Base-by-base conservation (phyloP, 2,888 invertebrate species). In the Rhamnusium bicolor region DNA sequence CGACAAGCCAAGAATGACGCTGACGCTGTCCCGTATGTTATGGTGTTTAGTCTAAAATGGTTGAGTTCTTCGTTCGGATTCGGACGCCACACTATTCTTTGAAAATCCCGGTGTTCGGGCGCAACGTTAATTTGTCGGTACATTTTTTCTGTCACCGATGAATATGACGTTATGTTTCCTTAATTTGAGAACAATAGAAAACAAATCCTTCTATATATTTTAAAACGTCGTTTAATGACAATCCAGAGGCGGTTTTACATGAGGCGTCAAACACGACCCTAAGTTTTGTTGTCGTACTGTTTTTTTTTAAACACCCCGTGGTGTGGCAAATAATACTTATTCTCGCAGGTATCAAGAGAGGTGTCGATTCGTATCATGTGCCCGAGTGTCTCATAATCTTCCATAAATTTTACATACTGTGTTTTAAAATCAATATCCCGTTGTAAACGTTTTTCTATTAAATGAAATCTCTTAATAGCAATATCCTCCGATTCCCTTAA, bases 231-330 rank as follows among this genome's bases (percentile, higher is more conserved):
- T 87, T 87, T 1, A 87, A 51, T 1, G 86, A 85, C 7, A 65
- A 19, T 0, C 83, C 84, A 0, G 80, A 75, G 0, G 75, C 40
- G 0, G 84, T 71, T 21, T 72, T 73, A n/a, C 78, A 76, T 0
- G 84, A 84, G 0, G 81, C 84, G 53, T 85, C 81, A 72, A 84
- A 84, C 0, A 86, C 85, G 0, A 85, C 84, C 10, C 85, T 62
- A 1, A 84, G 46, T 46, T 84, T 83, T 0, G 85, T 84, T 0
- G 84, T 84, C 12, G 81, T 78, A 56, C 83, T 83, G 1, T 66
- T 66, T 8, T 82, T n/a, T 71, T 18, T 83, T 82, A 0, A 85
- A 54, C 0, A 88, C 85, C 0, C 84, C 82, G 66, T 85, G 86
- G 76, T 87, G 87, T 29, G 83, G 84, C 16, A 87, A 72, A 77